These are phyloP conservation scores for Patiria miniata DNA, from an alignment of 35 echinoderm and acorn worm species.

Conservation along the genomic window DNA sequence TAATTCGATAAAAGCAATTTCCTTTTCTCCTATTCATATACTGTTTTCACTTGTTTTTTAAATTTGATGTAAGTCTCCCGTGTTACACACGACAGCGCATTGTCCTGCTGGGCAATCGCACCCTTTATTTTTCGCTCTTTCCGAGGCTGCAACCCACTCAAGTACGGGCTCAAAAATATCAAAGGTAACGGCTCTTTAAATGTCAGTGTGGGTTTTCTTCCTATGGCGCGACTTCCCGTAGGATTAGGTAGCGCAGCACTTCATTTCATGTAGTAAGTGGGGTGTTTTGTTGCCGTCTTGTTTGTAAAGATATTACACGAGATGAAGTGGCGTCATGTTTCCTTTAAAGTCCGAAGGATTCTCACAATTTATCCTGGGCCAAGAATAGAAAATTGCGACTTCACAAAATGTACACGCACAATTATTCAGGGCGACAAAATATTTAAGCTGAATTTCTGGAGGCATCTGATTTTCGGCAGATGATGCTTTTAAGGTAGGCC, in stretches of 20 bases:
- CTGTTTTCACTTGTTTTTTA: no score
- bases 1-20: background rate
- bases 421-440: no score
- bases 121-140: background rate
- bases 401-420: no score
- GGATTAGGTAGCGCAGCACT: background rate
- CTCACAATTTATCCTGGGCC: no score
- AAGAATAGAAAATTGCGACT: no score
- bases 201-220: constrained; percentile 4
- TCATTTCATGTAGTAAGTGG: background rate
- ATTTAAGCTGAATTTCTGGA: no score
- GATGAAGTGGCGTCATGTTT: no score
- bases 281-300: background rate
- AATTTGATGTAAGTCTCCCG: background rate
- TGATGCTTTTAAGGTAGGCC: no score
- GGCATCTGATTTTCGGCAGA: no score
- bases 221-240: background rate
- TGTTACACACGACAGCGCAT: background rate
- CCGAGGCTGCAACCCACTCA: background rate
- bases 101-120: background rate
- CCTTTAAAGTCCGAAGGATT: no score
- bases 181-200: background rate
- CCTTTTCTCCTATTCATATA: background rate
- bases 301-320: no score
- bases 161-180: background rate